A percentile compares a stretch with the other conserved stretches of the same genome.
Conservation (phyloP, 2,113 vertebrate species). For the Tychaedon coryphoeus region DNA sequence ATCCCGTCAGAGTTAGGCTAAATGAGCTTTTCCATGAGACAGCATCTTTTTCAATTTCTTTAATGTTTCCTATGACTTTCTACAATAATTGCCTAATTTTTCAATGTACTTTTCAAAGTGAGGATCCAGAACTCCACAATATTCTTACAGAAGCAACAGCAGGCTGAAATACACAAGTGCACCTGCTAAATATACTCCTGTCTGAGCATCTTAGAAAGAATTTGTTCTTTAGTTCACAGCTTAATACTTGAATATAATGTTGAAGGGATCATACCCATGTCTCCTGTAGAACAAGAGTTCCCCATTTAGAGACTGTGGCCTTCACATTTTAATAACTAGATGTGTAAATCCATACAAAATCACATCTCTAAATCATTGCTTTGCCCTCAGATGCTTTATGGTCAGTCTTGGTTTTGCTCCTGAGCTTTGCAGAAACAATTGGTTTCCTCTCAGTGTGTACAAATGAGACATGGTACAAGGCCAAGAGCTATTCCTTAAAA, state of each 20-base stretch:
- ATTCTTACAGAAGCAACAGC: not conserved
- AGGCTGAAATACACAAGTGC: not conserved
- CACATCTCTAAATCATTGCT: not conserved
- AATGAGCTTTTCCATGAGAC: constrained; percentile 17
- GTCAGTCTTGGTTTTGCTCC: not conserved
- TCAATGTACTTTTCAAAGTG: constrained; percentile 3
- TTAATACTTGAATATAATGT: not conserved
- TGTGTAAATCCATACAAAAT: not conserved
- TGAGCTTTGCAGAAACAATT: not conserved
- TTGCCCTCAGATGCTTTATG: not conserved
- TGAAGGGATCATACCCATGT: not conserved
- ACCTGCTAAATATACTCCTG: not conserved
- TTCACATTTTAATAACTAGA: not conserved
- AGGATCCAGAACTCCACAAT: not conserved
- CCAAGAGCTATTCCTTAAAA: not conserved
- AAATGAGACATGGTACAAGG: not conserved
- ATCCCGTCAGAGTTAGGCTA: not conserved
- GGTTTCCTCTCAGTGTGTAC: not conserved
- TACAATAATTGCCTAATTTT: constrained; percentile 23
- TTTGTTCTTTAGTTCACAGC: not conserved
- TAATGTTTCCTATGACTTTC: constrained; percentile 33
- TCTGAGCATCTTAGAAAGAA: not conserved
- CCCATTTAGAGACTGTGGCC: not conserved
- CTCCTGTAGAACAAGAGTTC: not conserved
- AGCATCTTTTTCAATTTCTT: constrained; percentile 46